These are phyloP conservation scores for Gulo gulo DNA, from an alignment of 2,113 vertebrate genomes.

Conservation along the genomic window DNA sequence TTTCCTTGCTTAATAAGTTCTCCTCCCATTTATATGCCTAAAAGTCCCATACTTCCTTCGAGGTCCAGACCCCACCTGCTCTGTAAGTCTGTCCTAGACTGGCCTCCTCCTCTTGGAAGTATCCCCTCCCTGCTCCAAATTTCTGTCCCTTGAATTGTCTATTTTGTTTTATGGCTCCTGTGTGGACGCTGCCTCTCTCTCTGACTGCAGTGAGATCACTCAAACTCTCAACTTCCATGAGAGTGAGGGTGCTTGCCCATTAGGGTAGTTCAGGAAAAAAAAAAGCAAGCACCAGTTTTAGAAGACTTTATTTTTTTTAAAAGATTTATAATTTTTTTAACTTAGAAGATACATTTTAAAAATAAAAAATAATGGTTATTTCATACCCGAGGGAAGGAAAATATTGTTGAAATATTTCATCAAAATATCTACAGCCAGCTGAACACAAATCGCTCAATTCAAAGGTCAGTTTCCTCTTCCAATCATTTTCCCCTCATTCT, in stretches of 20 bases:
- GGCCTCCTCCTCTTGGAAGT: background rate
- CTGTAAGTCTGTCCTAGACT: background rate
- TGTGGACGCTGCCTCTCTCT: background rate
- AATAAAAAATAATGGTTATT: background rate
- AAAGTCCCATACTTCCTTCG: background rate
- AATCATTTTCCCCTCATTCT: background rate
- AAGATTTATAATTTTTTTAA: background rate
- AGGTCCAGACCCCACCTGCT: background rate
- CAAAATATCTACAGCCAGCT: background rate
- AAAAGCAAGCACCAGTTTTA: background rate
- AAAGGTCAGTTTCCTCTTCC: background rate
- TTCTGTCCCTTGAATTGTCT: background rate
- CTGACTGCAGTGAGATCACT: background rate
- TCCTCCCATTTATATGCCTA: background rate
- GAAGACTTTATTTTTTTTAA: background rate
- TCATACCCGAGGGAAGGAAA: background rate
- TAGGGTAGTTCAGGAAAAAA: background rate
- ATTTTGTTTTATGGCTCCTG: background rate
- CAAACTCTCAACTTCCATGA: background rate
- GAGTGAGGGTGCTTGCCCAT: background rate
- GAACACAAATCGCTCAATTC: background rate
- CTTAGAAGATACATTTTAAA: background rate
- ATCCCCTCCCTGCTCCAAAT: background rate
- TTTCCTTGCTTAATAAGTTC: background rate
- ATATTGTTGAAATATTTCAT: background rate